A percentile compares a stretch with the other conserved stretches of the same genome.
phyloP scores from a whole-genome alignment of 53 echinoderm and acorn worm species.

The Antedon mediterranea region DNA sequence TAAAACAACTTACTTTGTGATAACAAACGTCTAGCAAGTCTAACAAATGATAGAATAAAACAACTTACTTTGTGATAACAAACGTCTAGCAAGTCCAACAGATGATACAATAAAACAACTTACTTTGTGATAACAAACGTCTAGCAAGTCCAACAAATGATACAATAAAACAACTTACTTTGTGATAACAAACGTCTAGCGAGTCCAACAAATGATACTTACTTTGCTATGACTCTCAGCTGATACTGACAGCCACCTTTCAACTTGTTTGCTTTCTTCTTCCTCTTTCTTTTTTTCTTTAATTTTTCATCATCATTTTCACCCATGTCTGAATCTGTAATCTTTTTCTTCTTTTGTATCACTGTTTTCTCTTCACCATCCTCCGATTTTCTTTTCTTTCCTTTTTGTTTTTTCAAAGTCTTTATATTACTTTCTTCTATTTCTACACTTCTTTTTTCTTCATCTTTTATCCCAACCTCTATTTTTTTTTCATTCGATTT shows the following conservation, averaged over 20 bases:
- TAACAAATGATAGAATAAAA: too few species aligned
- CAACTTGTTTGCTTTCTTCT: slow-evolving; percentile 35
- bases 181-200: too few species aligned
- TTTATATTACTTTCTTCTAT: background rate
- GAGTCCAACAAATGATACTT: too few species aligned
- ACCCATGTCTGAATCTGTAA: background rate
- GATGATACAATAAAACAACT: too few species aligned
- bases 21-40: too few species aligned
- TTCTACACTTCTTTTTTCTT: background rate
- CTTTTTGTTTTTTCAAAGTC: background rate
- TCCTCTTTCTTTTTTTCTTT: slow-evolving; percentile 49
- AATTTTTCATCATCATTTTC: background rate
- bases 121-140: too few species aligned
- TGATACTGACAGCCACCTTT: slow-evolving; percentile 32
- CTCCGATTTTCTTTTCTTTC: background rate
- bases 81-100: too few species aligned
- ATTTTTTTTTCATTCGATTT: background rate
- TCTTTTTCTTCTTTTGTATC: slow-evolving; percentile 8
- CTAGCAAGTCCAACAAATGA: too few species aligned
- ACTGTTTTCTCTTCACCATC: background rate
- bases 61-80: too few species aligned
- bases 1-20: too few species aligned
- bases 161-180: too few species aligned
- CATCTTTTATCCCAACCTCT: background rate
- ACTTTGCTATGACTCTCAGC: slow-evolving; percentile 79